Conservation (phyloP, 2,888 invertebrate species). For the Erynnis tages region DNA sequence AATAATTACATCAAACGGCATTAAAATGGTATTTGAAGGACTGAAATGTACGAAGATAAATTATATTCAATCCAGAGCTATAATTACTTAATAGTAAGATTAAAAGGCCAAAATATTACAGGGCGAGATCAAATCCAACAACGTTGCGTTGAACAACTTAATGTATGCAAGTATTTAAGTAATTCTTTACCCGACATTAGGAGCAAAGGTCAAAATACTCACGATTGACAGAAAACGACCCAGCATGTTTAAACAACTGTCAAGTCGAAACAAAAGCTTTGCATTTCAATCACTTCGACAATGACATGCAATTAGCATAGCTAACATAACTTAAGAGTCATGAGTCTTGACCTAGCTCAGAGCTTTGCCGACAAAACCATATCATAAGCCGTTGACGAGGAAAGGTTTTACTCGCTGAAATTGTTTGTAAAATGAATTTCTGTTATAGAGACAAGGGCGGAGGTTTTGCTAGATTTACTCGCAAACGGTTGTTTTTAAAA, state of each 20-base stretch:
- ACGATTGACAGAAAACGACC: not conserved
- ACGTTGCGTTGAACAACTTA: not conserved
- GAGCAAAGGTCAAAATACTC: conserved; percentile 4
- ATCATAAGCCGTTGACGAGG: no score
- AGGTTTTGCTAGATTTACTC: no score
- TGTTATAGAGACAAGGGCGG: no score
- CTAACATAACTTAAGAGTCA: conserved; percentile 15
- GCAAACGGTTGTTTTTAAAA: no score
- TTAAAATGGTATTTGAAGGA: no score
- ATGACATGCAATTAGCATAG: conserved; percentile 17
- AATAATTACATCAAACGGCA: no score
- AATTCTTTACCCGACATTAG: not conserved
- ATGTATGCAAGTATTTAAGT: not conserved
- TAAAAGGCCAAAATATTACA: no score
- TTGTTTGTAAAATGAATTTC: no score
- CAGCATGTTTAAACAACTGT: conserved; percentile 7
- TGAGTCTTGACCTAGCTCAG: conserved; percentile 8
- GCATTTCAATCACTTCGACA: conserved; percentile 9
- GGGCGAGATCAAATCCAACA: not conserved
- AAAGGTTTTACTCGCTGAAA: no score
- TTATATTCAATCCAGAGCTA: no score
- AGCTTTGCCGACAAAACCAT: not conserved
- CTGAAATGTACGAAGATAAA: no score
- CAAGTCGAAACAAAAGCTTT: conserved; percentile 17
- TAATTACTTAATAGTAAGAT: no score